Evolutionary conservation across 1,140 invertebrate species (phyloP).

Genomic region (Aphaenogaster rudis): DNA sequence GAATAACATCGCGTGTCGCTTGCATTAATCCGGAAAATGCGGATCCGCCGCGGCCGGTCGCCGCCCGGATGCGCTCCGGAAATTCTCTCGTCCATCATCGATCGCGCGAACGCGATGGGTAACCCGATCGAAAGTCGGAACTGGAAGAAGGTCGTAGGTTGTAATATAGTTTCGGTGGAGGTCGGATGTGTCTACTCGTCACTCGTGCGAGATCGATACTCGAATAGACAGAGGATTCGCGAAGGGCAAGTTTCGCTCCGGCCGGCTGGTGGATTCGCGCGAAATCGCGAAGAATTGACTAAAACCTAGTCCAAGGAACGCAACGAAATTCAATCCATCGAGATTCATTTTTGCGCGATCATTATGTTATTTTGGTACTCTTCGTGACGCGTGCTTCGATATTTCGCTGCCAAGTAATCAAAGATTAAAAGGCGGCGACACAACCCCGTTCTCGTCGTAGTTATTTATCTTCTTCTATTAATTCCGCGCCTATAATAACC

Average conservation of each 20-base stretch:
- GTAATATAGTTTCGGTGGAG: slow-evolving; percentile 54
- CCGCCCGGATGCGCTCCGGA: neutral
- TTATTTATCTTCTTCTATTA: slow-evolving; percentile 32
- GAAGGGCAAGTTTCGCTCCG: slow-evolving; percentile 8
- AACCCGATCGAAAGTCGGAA: slow-evolving; percentile 29
- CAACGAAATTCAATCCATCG: neutral
- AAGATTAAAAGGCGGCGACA: neutral
- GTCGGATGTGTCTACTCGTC: slow-evolving; percentile 49
- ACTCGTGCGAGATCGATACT: slow-evolving; percentile 50
- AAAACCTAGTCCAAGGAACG: neutral
- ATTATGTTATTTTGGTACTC: neutral
- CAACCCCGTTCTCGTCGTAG: neutral
- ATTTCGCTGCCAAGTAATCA: neutral
- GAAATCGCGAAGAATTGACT: neutral
- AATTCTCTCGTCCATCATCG: slow-evolving; percentile 14
- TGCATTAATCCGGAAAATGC: neutral
- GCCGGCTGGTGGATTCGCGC: neutral
- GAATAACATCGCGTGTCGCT: slow-evolving; percentile 43
- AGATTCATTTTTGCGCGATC: neutral
- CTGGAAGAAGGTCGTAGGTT: slow-evolving; percentile 45
- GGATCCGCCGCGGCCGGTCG: neutral
- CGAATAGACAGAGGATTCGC: slow-evolving; percentile 23
- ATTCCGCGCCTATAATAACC: slow-evolving; percentile 2
- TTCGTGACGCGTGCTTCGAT: neutral
- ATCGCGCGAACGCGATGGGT: neutral